Percentiles rank a stretch among this genome's conserved stretches.
These are phyloP conservation scores for Coreius guichenoti DNA, from an alignment of 2,797 vertebrate species.

Conservation along the genomic window DNA sequence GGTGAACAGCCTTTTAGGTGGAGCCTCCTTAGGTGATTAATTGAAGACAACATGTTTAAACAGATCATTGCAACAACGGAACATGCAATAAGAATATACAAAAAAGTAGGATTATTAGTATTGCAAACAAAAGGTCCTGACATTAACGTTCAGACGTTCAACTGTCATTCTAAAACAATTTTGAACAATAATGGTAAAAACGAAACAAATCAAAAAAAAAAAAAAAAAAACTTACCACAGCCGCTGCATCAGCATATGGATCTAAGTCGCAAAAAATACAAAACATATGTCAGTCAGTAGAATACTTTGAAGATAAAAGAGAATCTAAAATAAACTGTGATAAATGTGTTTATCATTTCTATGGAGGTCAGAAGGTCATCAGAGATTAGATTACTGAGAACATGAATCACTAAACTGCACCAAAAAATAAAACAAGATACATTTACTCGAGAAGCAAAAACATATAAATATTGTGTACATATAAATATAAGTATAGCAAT, in stretches of 20 bases:
- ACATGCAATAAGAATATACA: not conserved
- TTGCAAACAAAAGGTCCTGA: not conserved
- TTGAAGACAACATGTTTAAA: conserved; percentile 34
- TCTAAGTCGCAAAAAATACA: conserved; percentile 67
- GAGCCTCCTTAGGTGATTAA: conserved; percentile 63
- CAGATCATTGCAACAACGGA: conserved; percentile 9
- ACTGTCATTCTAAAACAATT: not conserved
- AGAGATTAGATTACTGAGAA: conserved; percentile 6
- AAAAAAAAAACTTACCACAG: conserved; percentile 61
- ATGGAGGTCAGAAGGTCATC: conserved; percentile 3
- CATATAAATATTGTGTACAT: too few species aligned
- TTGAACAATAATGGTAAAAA: conserved; percentile 1
- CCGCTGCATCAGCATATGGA: conserved; percentile 73
- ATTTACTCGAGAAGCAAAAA: not conserved
- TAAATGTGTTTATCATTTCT: conserved; percentile 27
- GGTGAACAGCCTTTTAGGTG: conserved; percentile 68
- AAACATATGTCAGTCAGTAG: conserved; percentile 10
- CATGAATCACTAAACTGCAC: not conserved
- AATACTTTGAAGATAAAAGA: not conserved
- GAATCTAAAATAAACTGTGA: conserved; percentile 18
- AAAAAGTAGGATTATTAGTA: not conserved
- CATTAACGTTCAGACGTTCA: not conserved
- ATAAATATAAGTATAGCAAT: too few species aligned
- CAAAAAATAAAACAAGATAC: not conserved
- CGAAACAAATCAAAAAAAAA: not conserved